Conservation (phyloP, 2,797 vertebrate genomes). For the Sphenopsis melanotis region DNA sequence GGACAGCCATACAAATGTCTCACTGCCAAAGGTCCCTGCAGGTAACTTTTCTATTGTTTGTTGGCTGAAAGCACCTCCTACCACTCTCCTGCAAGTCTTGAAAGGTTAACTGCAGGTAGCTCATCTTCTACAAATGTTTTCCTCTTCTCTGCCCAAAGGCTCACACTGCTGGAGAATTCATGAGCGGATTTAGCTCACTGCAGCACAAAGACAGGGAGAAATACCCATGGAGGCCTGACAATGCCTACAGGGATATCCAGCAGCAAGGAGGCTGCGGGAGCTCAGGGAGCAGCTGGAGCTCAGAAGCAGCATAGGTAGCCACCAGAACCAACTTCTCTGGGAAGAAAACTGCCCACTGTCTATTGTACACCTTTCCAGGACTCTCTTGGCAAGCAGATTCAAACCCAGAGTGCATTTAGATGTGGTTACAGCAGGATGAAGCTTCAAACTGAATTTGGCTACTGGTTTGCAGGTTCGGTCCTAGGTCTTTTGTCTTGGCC, state of each 20-base stretch:
- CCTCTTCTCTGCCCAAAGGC: background rate
- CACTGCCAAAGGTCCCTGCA: background rate
- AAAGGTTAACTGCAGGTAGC: background rate
- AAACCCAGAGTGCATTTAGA: background rate
- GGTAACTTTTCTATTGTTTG: background rate
- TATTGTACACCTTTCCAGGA: background rate
- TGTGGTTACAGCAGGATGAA: background rate
- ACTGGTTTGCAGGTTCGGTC: background rate
- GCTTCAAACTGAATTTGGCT: background rate
- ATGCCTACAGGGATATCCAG: background rate
- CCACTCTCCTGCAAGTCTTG: background rate
- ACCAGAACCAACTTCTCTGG: background rate
- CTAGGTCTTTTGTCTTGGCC: background rate
- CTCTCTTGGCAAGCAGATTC: background rate
- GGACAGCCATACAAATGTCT: background rate
- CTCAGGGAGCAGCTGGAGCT: background rate
- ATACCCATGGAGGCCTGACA: background rate
- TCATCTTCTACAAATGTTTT: background rate
- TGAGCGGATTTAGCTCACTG: background rate
- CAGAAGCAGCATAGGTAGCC: fast-evolving
- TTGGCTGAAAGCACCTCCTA: background rate
- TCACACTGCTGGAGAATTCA: background rate
- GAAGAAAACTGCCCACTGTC: background rate
- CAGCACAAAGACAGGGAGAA: background rate
- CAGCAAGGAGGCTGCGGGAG: background rate